Evolutionary conservation across 92 coral and sea anemone genomes (phyloP), one percentile per base, ranked within the genome.

Genomic region (Siderastrea radians): DNA sequence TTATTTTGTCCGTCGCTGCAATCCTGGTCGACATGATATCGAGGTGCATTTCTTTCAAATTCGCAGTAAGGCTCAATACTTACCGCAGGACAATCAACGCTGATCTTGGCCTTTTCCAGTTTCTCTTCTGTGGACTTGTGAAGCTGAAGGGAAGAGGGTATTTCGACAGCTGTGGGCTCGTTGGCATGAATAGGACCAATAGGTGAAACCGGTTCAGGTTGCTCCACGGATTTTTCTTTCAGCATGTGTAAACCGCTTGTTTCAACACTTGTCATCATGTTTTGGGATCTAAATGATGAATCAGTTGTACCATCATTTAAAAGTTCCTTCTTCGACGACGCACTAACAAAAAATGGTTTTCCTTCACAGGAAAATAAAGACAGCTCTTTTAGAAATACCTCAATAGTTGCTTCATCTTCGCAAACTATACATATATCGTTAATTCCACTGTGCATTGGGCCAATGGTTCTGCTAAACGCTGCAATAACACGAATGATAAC

Each of bases 371-470:
- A 57, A 70, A 70, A 82, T 12, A 57, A 57, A 9, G 63, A 2
- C 5, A 82, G n/a, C 15, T 72, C 76, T 57, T 72, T 82, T 1
- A 11, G 19, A 82, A 82, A 57, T 7, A 0, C 59, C 8, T 55
- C 19, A 14, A 74, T 2, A 49, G 64, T n/a, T 14, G 60, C 9
- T 9, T 74, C 74, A 66, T 84, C 82, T 45, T 74, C 72, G 66
- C 80, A 62, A 14, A 84, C 81, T 38, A 84, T 44, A 14, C 53
- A 54, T 45, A 74, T 9, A 3, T 74, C 64, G 47, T 10, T 74
- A 55, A 84, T 75, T 0, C 88, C 88, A 74, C 26, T 50, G 62
- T 84, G 73, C n/a, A 84, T n/a, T 2, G 88, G 74, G 4, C 82
- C 88, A 50, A 74, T 38, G 12, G 5, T 14, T 6, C 43, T 74